Evolutionary conservation across 2,797 vertebrate species (phyloP), one percentile per base, ranked within the genome.

Genomic region (Periparus ater): DNA sequence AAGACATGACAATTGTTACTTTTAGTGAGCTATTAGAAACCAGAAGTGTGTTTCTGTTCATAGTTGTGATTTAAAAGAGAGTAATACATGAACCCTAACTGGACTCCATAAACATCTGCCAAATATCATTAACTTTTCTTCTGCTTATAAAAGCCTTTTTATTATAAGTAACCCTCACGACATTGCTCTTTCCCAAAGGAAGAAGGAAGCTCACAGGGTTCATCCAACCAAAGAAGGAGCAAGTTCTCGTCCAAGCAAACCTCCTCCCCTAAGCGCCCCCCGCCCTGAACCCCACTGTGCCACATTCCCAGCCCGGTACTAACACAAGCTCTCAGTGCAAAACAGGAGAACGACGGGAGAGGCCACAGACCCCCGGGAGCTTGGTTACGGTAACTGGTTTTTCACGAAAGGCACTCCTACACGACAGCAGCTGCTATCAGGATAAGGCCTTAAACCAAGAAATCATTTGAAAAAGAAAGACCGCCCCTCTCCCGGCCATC

Each of bases 241-340:
- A 65, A 36, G 7, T 42, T 58, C 29, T 71, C 34, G 34, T 3
- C n/a, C 48, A 65, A 42, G 50, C 50, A 53, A 36, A 10, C 18
- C 15, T 29, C 14, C 29, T 70, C 10, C 20, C 7, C 44, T 19
- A 13, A 34, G 11, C 4, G 2, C 2, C 10, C 2, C 1, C 27
- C n/a, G 29, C 34, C 47, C 25, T 14, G 38, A 47, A 10, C 21
- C 58, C 30, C 40, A 2, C 18, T 0, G 23, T 0, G 11, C 20
- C 38, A 4, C 57, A 7, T 30, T 38, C 27, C 61, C 74, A 63
- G 17, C 17, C 48, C 17, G 15, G 2, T 6, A 50, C 1, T 0
- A 4, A 65, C 80, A 45, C 26, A 29, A 13, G 44, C 30, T 9
- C 63, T 34, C 36, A 20, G 14, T 1, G 55, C 17, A 1, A 18